These are phyloP conservation scores for Ornithorhynchus anatinus DNA, from an alignment of 2,113 vertebrate species.

Conservation along the genomic window DNA sequence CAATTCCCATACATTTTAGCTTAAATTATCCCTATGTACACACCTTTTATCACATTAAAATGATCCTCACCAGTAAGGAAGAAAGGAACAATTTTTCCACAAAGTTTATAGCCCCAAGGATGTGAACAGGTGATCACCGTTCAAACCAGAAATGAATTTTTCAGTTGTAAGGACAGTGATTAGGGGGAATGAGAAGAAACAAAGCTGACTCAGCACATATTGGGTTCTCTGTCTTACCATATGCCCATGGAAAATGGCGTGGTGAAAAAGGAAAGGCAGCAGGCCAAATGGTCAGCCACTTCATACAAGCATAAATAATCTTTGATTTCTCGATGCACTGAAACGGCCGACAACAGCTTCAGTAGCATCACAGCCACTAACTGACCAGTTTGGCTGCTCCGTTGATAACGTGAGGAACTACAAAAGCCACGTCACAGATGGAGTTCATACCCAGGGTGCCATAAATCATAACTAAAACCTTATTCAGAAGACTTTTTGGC, in stretches of 20 bases:
- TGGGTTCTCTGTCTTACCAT: background rate
- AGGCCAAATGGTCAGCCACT: background rate
- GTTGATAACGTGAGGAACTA: background rate
- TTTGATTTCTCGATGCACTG: background rate
- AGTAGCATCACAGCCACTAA: background rate
- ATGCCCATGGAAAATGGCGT: background rate
- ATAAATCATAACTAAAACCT: constrained; percentile 21
- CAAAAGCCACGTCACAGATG: background rate
- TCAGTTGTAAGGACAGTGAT: no score
- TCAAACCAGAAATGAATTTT: no score
- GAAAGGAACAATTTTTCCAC: no score
- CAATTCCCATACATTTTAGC: no score
- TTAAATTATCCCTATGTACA: no score
- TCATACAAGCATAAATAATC: constrained; percentile 30
- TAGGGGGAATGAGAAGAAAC: no score
- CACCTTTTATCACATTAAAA: no score
- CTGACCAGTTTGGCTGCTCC: background rate
- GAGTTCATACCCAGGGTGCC: background rate
- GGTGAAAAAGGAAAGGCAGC: background rate
- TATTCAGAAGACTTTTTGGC: constrained; percentile 1
- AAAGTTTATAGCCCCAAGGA: no score
- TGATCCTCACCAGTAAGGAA: no score
- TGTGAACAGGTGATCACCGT: no score
- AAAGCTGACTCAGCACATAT: background rate
- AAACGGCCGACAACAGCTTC: background rate